These are phyloP conservation scores for Diarsia brunnea DNA, from an alignment of 2,888 invertebrate species.

Conservation along the genomic window DNA sequence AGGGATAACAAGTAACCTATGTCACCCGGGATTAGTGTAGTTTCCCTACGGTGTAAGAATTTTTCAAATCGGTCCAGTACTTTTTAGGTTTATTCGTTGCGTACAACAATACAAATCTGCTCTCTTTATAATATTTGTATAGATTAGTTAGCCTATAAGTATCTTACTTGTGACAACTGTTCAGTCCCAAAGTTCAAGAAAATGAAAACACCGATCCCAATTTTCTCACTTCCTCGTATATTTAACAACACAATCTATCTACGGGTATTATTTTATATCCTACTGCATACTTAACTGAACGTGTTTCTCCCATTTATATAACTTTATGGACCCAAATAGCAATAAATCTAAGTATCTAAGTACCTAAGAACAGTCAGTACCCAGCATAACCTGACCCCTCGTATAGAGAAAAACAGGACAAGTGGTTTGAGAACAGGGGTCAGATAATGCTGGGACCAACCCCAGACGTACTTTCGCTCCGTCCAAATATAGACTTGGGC, in stretches of 20 bases:
- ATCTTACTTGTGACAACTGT: neutral
- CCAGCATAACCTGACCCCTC: no score
- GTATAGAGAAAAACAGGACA: no score
- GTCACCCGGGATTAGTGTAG: no score
- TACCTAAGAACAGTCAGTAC: neutral
- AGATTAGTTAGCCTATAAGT: neutral
- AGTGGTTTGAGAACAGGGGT: no score
- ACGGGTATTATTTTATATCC: neutral
- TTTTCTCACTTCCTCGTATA: neutral
- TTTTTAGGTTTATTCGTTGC: no score
- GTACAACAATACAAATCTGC: no score
- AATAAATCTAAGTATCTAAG: conserved; percentile 42
- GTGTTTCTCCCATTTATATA: conserved; percentile 21
- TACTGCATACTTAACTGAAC: neutral
- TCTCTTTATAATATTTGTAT: no score
- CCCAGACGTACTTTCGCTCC: conserved; percentile 50
- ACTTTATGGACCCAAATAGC: conserved; percentile 32
- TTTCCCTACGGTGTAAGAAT: no score
- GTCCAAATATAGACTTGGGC: conserved; percentile 48
- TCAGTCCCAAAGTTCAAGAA: neutral
- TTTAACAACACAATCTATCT: neutral
- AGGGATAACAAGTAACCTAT: no score
- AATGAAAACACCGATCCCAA: neutral
- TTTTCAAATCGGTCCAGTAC: no score
- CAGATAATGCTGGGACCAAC: neutral